Percentiles rank a stretch among this genome's conserved stretches.
Evolutionary conservation across 2,888 invertebrate species (phyloP).

Genomic region (Nematopogon swammerdamellus): DNA sequence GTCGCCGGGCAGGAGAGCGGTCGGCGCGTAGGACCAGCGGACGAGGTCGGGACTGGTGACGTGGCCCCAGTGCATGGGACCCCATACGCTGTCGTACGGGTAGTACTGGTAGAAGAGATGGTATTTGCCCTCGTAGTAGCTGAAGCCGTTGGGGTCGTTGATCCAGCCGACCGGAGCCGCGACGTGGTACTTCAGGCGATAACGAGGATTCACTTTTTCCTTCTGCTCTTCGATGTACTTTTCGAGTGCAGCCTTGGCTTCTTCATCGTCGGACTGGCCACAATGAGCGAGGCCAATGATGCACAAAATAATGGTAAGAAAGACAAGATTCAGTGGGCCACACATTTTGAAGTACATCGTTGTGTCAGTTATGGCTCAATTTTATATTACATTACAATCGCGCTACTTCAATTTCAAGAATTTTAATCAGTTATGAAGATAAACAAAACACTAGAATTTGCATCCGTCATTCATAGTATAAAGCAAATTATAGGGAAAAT

Average conservation of each 20-base stretch:
- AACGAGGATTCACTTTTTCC: slow-evolving; percentile 22
- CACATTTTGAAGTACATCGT: too few relatives aligned
- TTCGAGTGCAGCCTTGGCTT: slow-evolving; percentile 22
- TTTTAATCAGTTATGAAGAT: too few relatives aligned
- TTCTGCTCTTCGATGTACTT: slow-evolving; percentile 20
- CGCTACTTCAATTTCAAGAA: too few relatives aligned
- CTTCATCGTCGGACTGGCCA: slow-evolving; percentile 5
- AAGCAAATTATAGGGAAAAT: too few relatives aligned
- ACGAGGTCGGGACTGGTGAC: slow-evolving; percentile 43
- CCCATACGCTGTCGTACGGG: slow-evolving; percentile 36
- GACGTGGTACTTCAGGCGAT: slow-evolving; percentile 35
- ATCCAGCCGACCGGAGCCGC: slow-evolving; percentile 44
- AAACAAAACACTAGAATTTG: too few relatives aligned
- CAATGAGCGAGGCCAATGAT: too few relatives aligned
- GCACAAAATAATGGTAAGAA: too few relatives aligned
- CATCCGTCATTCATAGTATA: too few relatives aligned
- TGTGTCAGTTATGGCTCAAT: too few relatives aligned
- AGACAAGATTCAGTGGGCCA: too few relatives aligned
- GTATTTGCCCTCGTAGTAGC: slow-evolving; percentile 36
- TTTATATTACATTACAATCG: too few relatives aligned
- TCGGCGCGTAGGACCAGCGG: slow-evolving; percentile 44
- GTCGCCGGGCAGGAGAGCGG: slow-evolving; percentile 40
- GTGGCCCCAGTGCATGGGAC: slow-evolving; percentile 50
- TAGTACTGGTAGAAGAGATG: slow-evolving; percentile 54
- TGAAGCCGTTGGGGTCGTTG: slow-evolving; percentile 47